phyloP scores from a whole-genome alignment of 2,797 vertebrate species.

The Sebastes trivittatus region DNA sequence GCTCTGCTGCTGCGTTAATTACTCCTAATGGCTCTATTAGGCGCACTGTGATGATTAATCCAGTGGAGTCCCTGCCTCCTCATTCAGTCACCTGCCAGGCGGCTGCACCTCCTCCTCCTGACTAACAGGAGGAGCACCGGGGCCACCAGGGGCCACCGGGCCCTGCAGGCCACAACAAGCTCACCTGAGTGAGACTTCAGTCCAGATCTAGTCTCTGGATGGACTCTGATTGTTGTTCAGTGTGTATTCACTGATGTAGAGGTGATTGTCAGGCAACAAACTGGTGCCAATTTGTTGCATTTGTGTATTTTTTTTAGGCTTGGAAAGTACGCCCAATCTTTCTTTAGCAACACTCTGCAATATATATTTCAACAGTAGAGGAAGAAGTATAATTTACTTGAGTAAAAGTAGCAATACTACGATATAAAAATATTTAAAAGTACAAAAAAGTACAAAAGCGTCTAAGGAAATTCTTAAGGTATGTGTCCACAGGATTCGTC shows the following conservation, averaged over 20 bases:
- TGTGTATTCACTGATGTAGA: background rate
- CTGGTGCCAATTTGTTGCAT: background rate
- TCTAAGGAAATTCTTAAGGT: too few species aligned
- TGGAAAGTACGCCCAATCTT: background rate
- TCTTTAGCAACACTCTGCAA: background rate
- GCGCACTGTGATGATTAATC: slow-evolving; percentile 69
- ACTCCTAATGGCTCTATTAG: slow-evolving; percentile 78
- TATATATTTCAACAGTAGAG: background rate
- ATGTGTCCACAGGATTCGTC: too few species aligned
- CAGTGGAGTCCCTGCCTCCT: slow-evolving; percentile 60
- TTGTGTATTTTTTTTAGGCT: background rate
- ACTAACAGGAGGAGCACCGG: slow-evolving; percentile 14
- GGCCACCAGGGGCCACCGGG: slow-evolving; percentile 1
- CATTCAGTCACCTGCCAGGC: slow-evolving; percentile 58
- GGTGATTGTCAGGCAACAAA: background rate
- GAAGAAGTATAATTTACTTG: background rate
- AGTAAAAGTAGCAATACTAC: background rate
- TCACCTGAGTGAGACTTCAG: slow-evolving; percentile 46
- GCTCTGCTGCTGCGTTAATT: slow-evolving; percentile 75
- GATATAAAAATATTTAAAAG: background rate
- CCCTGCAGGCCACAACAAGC: slow-evolving; percentile 52
- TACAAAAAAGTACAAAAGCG: background rate
- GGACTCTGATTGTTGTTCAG: background rate
- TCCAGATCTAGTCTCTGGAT: background rate
- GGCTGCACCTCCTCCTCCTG: slow-evolving; percentile 17